Evolutionary conservation across 2,888 invertebrate genomes (phyloP).

Genomic region (Phyllotreta cruciferae): DNA sequence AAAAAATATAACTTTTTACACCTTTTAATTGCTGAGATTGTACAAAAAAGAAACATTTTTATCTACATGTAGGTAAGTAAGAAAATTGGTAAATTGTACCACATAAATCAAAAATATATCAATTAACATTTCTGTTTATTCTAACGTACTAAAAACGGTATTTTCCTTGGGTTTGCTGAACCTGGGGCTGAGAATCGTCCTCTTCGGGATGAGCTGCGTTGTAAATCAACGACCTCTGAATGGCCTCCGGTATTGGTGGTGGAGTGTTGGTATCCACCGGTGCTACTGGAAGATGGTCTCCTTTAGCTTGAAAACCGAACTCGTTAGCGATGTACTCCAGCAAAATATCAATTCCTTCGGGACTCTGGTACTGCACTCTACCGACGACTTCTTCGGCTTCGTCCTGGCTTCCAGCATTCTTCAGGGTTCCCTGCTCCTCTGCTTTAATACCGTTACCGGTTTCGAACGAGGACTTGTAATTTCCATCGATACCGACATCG

Average conservation of each 20-base stretch:
- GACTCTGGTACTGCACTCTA: constrained; percentile 65
- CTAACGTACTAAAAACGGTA: constrained; percentile 10
- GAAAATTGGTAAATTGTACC: too few relatives aligned
- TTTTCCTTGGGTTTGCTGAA: background rate
- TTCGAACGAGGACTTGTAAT: constrained; percentile 69
- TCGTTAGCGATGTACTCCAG: constrained; percentile 67
- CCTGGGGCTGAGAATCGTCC: constrained; percentile 12
- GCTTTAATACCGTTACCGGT: constrained; percentile 68
- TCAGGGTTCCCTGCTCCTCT: constrained; percentile 66
- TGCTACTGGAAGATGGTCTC: constrained; percentile 63
- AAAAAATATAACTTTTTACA: too few relatives aligned
- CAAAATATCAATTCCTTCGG: constrained; percentile 66
- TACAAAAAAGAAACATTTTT: too few relatives aligned
- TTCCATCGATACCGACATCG: constrained; percentile 73
- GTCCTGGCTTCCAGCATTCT: constrained; percentile 62
- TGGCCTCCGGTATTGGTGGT: constrained; percentile 73
- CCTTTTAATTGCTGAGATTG: too few relatives aligned
- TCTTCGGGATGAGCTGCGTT: constrained; percentile 37
- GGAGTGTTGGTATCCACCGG: constrained; percentile 74
- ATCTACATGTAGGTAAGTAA: too few relatives aligned
- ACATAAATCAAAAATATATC: background rate
- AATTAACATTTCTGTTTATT: background rate
- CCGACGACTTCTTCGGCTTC: constrained; percentile 61
- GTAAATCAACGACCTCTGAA: constrained; percentile 70
- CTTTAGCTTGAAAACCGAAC: constrained; percentile 65